phyloP scores from a whole-genome alignment of 2,113 vertebrate species.

The Guaruba guarouba region DNA sequence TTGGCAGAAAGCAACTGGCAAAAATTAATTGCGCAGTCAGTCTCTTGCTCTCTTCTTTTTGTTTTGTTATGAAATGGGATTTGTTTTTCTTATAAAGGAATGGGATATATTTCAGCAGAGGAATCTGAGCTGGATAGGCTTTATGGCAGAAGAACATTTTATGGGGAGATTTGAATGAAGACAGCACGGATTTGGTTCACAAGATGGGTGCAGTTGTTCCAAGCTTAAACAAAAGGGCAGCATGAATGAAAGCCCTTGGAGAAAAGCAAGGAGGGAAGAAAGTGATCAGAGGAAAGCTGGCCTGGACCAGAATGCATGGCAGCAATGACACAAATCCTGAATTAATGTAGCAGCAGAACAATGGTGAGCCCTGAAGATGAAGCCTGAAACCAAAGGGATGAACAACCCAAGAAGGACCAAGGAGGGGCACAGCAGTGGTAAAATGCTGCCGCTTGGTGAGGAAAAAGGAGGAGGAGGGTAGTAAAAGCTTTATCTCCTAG shows the following conservation, averaged over 20 bases:
- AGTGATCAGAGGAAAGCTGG: neutral
- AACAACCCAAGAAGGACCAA: neutral
- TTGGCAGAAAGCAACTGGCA: slow-evolving; percentile 39
- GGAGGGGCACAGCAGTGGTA: neutral
- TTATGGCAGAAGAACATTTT: neutral
- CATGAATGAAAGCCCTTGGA: neutral
- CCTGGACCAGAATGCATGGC: neutral
- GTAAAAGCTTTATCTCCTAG: neutral
- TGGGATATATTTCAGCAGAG: slow-evolving; percentile 1
- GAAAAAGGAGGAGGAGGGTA: neutral
- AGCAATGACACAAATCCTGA: neutral
- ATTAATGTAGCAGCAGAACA: neutral
- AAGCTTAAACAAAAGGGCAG: neutral
- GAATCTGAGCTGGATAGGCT: neutral
- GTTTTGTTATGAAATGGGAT: slow-evolving; percentile 25
- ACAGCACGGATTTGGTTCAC: neutral
- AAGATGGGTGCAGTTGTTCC: neutral
- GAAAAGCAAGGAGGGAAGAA: neutral
- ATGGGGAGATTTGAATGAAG: neutral
- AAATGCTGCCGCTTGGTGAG: neutral
- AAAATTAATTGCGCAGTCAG: neutral
- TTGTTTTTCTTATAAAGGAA: slow-evolving; percentile 23
- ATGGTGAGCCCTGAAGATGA: neutral
- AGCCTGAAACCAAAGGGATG: neutral
- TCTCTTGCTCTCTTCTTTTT: slow-evolving; percentile 16